phyloP scores from a whole-genome alignment of 2,113 vertebrate species.

The Balaenoptera acutorostrata region DNA sequence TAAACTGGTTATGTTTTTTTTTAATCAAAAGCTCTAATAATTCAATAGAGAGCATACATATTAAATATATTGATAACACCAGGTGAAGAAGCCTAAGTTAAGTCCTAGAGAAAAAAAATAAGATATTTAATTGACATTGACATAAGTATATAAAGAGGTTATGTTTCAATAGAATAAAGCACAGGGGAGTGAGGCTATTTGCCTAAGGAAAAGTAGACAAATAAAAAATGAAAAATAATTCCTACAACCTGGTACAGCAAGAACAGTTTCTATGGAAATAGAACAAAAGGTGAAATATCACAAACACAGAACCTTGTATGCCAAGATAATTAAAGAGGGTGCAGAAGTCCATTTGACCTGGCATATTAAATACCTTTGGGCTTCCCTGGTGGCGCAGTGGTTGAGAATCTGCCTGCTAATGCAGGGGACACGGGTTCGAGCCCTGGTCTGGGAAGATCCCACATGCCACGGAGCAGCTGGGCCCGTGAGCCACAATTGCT shows the following conservation, averaged over 20 bases:
- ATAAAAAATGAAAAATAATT: neutral
- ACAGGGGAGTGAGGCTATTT: neutral
- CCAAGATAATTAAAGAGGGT: neutral
- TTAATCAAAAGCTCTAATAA: neutral
- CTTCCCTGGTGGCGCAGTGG: too few relatives aligned
- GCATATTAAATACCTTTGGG: neutral
- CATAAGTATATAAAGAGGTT: neutral
- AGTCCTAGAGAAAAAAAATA: neutral
- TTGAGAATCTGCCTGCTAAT: too few relatives aligned
- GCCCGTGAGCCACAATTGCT: too few relatives aligned
- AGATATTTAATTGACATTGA: neutral
- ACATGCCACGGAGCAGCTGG: too few relatives aligned
- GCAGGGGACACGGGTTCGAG: too few relatives aligned
- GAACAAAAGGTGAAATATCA: constrained; percentile 18
- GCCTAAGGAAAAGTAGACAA: neutral
- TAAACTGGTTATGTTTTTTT: neutral
- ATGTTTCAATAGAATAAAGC: neutral
- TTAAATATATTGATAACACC: neutral
- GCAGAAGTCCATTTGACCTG: neutral
- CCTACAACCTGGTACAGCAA: neutral
- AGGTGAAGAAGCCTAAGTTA: neutral
- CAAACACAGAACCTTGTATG: neutral
- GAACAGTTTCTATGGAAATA: constrained; percentile 48
- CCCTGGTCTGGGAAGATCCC: too few relatives aligned
- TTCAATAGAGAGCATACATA: neutral